Conservation (phyloP, 2,888 invertebrate species). For the Escarpia spicata region DNA sequence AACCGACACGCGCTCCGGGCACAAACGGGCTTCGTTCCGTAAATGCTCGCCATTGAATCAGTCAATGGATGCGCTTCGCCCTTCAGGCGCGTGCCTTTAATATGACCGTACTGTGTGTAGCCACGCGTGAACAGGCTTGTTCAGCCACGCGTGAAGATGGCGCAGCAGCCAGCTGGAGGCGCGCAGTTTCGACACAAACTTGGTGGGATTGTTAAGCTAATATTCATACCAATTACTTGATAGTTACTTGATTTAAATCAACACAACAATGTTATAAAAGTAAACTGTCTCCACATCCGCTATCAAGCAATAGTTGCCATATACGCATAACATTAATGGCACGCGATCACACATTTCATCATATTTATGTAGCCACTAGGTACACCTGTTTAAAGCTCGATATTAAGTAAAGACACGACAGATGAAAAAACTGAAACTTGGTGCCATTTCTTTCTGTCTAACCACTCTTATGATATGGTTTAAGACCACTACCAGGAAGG, state of each 20-base stretch:
- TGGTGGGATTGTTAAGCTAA: background rate
- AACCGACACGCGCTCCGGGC: background rate
- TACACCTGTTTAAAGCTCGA: background rate
- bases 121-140: background rate
- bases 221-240: background rate
- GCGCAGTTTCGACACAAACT: background rate
- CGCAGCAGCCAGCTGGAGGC: background rate
- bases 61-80: slow-evolving; percentile 2
- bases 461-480: no score
- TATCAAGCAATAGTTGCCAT: background rate
- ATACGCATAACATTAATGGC: background rate
- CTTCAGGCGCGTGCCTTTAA: slow-evolving; percentile 13
- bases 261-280: background rate
- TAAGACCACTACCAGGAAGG: no score
- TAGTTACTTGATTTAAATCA: background rate
- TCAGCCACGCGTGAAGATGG: background rate
- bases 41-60: background rate
- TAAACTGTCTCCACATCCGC: background rate
- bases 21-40: background rate
- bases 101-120: background rate
- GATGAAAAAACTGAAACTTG: background rate
- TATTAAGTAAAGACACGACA: background rate
- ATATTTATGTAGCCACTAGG: background rate
- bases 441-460: no score
- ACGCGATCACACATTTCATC: background rate